phyloP scores from a whole-genome alignment of 2,888 invertebrate species.

The Synergus umbraculus region DNA sequence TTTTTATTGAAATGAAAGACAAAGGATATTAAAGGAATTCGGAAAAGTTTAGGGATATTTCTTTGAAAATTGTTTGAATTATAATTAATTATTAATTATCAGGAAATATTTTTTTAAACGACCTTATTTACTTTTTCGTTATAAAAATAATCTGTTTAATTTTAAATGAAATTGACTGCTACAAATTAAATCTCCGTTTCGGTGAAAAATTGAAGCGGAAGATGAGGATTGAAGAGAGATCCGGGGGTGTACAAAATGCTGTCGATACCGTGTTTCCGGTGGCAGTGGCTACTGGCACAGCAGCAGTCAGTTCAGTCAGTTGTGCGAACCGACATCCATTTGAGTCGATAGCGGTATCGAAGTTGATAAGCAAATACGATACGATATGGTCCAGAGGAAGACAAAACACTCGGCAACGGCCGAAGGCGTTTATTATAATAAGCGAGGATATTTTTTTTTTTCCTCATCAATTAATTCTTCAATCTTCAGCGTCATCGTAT shows the following conservation, averaged over 20 bases:
- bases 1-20: too few relatives aligned
- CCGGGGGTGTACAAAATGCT: slow-evolving; percentile 59
- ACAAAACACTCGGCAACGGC: slow-evolving; percentile 66
- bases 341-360: slow-evolving; percentile 72
- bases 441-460: slow-evolving; percentile 44
- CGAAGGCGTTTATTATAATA: slow-evolving; percentile 46
- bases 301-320: slow-evolving; percentile 71
- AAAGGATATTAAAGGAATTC: too few relatives aligned
- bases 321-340: slow-evolving; percentile 71
- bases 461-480: slow-evolving; percentile 44
- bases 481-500: slow-evolving; percentile 42
- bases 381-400: slow-evolving; percentile 71
- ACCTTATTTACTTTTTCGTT: too few relatives aligned
- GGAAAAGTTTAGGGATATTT: too few relatives aligned
- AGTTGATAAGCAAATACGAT: slow-evolving; percentile 72
- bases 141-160: too few relatives aligned
- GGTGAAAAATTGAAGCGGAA: slow-evolving; percentile 24
- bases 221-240: slow-evolving; percentile 43
- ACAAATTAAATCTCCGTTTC: background rate
- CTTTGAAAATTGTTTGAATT: too few relatives aligned
- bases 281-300: slow-evolving; percentile 56
- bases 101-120: too few relatives aligned
- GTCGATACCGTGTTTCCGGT: slow-evolving; percentile 68
- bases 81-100: too few relatives aligned
- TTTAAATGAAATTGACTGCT: background rate